Percentiles rank a stretch among this genome's conserved stretches.
These are phyloP conservation scores for Antrozous pallidus DNA, from an alignment of 2,797 vertebrate species.

Conservation along the genomic window DNA sequence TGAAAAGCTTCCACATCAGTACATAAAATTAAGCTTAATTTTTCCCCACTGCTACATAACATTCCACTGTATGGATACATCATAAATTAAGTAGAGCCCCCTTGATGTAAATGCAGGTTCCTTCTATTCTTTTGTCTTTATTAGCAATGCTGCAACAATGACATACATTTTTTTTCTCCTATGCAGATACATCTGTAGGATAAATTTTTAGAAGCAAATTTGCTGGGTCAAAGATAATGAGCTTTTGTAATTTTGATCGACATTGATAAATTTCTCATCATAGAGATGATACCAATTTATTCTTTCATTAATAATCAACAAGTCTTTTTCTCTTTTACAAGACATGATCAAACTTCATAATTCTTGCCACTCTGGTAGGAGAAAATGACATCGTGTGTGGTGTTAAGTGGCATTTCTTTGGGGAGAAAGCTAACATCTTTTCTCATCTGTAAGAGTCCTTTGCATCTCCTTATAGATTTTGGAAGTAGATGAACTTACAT, in stretches of 20 bases:
- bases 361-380: constrained; percentile 1
- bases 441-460: neutral
- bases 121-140: neutral
- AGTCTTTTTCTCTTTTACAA: neutral
- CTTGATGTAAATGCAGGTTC: neutral
- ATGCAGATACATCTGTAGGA: neutral
- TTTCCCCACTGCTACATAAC: neutral
- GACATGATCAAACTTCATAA: neutral
- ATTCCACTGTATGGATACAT: neutral
- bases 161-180: neutral
- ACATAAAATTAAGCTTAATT: neutral
- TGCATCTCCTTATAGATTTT: neutral
- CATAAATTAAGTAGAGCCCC: neutral
- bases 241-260: constrained; percentile 24
- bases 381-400: neutral
- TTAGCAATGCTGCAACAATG: neutral
- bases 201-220: neutral
- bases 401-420: neutral
- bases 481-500: neutral
- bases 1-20: neutral
- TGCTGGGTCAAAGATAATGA: neutral
- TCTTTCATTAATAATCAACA: neutral
- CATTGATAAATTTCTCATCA: constrained; percentile 36
- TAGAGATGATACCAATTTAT: neutral
- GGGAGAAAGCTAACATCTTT: neutral